phyloP scores from a whole-genome alignment of 2,888 invertebrate species.

The Acrobasis consociella region DNA sequence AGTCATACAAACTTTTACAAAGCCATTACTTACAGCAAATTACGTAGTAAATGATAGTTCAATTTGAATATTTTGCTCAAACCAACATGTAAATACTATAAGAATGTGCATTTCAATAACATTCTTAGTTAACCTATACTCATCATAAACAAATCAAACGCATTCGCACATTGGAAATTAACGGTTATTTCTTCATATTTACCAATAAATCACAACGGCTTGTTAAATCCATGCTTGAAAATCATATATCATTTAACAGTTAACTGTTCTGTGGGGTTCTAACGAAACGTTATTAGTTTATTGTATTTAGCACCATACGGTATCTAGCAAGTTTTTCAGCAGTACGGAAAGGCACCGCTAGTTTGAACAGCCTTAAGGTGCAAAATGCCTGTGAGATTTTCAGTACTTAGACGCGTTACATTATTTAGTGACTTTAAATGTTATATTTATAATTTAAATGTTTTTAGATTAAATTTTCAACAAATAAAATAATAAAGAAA shows the following conservation, averaged over 20 bases:
- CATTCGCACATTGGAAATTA: constrained; percentile 23
- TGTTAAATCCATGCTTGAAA: constrained; percentile 18
- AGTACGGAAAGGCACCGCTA: neutral
- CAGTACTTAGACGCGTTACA: no score
- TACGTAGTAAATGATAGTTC: no score
- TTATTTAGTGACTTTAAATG: no score
- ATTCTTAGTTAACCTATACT: constrained; percentile 12
- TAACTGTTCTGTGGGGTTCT: constrained; percentile 2
- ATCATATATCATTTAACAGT: constrained; percentile 17
- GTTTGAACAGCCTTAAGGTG: neutral
- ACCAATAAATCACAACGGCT: constrained; percentile 17
- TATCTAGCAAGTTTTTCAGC: constrained; percentile 14
- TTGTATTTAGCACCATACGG: constrained; percentile 10
- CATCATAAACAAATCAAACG: constrained; percentile 30
- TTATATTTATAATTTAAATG: no score
- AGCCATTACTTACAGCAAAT: no score
- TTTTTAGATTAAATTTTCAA: no score
- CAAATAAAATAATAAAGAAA: no score
- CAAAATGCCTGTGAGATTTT: no score
- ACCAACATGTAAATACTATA: neutral
- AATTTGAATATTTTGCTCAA: neutral
- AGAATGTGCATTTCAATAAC: neutral
- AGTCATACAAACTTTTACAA: no score
- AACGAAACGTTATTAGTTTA: constrained; percentile 17
- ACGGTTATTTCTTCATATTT: constrained; percentile 18